Evolutionary conservation across 2,113 vertebrate species (phyloP), one percentile per base, ranked within the genome.

Genomic region (Cercocebus atys): DNA sequence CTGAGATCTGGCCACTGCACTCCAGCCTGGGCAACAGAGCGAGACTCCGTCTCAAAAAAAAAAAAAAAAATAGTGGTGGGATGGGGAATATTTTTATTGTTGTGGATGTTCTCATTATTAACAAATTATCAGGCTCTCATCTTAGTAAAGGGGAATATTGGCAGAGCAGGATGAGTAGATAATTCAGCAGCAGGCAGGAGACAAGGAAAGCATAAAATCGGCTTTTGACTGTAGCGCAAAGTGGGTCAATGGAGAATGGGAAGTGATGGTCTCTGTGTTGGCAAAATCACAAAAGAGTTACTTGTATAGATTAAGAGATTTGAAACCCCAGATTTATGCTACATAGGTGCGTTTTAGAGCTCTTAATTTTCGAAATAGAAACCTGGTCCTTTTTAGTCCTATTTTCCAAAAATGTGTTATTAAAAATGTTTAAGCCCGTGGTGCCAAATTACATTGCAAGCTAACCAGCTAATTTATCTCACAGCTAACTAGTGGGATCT

Each of bases 361-460:
- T 94, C 35, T 52, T 76, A 22, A 47, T 82, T 97, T 59, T 86
- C 55, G 76, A 64, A 90, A 84, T 80, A 72, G 68, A 64, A 87
- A 73, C 23, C 27, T 20, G 14, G 32, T 47, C 14, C 18, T 89
- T 64, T 90, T 52, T 25, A 86, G 45, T 47, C 10, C 22, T 40
- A 6, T 86, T 94, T 96, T 88, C 70, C 47, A 47, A 82, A 89
- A 85, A 61, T 38, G 13, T 84, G 66, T 91, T 84, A 52, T 81
- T 68, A 85, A 91, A 94, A 94, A 82, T 81, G 23, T 59, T 35
- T 30, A 73, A 57, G 35, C 25, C 23, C 90, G 47, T 45, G 61
- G 2, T 90, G 45, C 13, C 47, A 88, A 83, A 75, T 95, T 87
- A 27, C 75, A 87, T 64, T 83, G 43, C 22, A 90, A 68, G n/a